Base-by-base conservation (phyloP, 2,113 vertebrate species). In the Cettia cetti region DNA sequence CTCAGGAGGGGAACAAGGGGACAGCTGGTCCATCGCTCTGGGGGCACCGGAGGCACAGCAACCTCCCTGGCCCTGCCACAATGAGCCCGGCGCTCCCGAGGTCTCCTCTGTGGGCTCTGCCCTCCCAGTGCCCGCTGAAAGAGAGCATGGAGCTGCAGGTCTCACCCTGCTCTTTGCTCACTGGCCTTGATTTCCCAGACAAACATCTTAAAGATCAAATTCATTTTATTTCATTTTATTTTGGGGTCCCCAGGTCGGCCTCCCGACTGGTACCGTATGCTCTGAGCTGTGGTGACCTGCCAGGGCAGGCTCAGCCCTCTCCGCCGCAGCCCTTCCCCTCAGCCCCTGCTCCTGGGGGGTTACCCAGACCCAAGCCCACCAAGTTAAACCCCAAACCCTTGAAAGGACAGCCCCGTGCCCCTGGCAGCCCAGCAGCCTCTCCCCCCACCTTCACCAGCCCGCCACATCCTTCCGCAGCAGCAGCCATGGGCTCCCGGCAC, bases 401-500 rank as follows among this genome's bases (percentile, higher is more conserved):
- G 28, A 39, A 16, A 77, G 35, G 24, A 33, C 59, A 52, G 0
- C 10, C 9, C 50, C 2, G 2, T 4, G 10, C 10, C 45, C 33
- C 27, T 4, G 19, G 39, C 3, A 0, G 35, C 45, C n/a, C 82
- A 35, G 27, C 37, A 65, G 42, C 49, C 2, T 0, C 1, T 54
- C 4, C 15, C 11, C 22, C 4, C 5, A 0, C 5, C 22, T 52
- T 16, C 63, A 10, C 15, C 60, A 18, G 0, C 60, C 37, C 31
- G 2, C 24, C 42, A 0, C 56, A 2, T n/a, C 47, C 52, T 66
- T 37, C 35, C 24, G n/a, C 75, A 2, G 14, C 83, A 93, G 96
- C 18, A 6, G 10, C 68, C 60, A 99, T 99, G 99, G 97, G 92
- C n/a, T 95, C 98, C 16, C 98, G 97, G 9, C 98, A 98, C 81